Evolutionary conservation across 2,113 vertebrate genomes (phyloP).

Genomic region (cattle (Bos taurus)): DNA sequence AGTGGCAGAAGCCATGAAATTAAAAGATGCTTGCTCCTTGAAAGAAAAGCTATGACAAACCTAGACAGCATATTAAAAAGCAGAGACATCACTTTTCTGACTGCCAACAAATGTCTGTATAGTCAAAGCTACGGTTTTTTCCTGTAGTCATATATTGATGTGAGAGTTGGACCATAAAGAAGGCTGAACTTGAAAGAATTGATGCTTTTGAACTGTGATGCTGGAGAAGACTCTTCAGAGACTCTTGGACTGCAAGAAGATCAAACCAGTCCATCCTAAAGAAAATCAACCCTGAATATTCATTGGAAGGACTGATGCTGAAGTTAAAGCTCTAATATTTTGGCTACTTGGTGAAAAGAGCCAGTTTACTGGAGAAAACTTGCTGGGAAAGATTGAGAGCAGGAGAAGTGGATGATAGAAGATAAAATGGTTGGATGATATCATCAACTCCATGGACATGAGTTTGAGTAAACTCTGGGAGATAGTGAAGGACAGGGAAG

Average conservation of each 20-base stretch:
- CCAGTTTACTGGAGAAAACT: not conserved
- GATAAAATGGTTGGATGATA: no score
- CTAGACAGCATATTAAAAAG: not conserved
- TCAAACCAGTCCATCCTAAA: not conserved
- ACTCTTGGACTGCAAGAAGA: not conserved
- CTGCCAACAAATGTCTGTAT: not conserved
- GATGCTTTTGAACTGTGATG: not conserved
- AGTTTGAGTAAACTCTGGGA: no score
- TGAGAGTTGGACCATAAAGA: not conserved
- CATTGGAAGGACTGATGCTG: not conserved
- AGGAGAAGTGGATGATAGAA: not conserved
- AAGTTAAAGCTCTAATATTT: no score
- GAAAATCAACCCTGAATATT: not conserved
- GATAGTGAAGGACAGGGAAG: no score
- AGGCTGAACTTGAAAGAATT: not conserved
- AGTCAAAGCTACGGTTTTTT: not conserved
- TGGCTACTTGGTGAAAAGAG: not conserved
- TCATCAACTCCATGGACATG: no score
- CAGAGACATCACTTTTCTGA: not conserved
- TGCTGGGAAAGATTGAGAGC: not conserved
- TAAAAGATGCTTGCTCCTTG: not conserved
- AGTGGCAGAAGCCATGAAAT: not conserved
- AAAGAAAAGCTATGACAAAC: not conserved
- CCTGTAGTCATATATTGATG: not conserved
- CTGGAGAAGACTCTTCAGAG: not conserved